These are phyloP conservation scores for Carettochelys insculpta DNA, from an alignment of 2,113 vertebrate species.

Conservation along the genomic window DNA sequence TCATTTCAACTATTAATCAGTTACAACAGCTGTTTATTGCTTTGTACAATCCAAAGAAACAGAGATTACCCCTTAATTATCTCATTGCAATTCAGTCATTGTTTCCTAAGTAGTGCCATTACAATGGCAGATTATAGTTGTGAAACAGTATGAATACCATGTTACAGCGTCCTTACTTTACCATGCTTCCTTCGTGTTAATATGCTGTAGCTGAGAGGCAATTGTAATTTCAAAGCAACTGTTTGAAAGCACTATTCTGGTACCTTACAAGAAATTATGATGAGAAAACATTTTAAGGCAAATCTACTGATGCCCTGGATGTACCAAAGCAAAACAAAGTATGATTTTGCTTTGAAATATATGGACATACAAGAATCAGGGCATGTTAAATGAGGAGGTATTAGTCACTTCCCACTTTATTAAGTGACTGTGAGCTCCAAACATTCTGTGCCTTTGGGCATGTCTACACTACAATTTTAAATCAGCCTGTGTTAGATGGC, in stretches of 20 bases:
- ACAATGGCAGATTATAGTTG: slow-evolving; percentile 57
- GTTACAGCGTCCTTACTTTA: slow-evolving; percentile 49
- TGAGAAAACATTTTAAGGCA: slow-evolving; percentile 10
- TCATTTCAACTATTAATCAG: slow-evolving; percentile 63
- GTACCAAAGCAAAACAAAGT: neutral
- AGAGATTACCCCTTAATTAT: slow-evolving; percentile 67
- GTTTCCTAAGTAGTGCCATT: slow-evolving; percentile 62
- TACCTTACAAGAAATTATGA: neutral
- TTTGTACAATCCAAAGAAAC: slow-evolving; percentile 56
- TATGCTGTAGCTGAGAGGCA: neutral
- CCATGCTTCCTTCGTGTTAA: slow-evolving; percentile 35
- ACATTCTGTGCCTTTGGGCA: neutral
- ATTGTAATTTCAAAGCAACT: neutral
- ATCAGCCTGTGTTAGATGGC: no score
- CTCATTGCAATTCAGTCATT: slow-evolving; percentile 50
- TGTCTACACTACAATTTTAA: no score
- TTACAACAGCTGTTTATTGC: slow-evolving; percentile 64
- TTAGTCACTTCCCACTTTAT: slow-evolving; percentile 2
- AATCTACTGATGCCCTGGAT: neutral
- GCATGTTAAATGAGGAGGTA: neutral
- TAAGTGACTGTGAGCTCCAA: neutral
- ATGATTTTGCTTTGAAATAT: neutral
- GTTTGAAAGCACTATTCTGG: neutral
- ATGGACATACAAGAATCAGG: neutral
- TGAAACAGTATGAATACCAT: slow-evolving; percentile 34